Percentiles rank a stretch among this genome's conserved stretches.
These are phyloP conservation scores for Ailuropoda melanoleuca DNA, from an alignment of 2,113 vertebrate genomes.

Conservation along the genomic window DNA sequence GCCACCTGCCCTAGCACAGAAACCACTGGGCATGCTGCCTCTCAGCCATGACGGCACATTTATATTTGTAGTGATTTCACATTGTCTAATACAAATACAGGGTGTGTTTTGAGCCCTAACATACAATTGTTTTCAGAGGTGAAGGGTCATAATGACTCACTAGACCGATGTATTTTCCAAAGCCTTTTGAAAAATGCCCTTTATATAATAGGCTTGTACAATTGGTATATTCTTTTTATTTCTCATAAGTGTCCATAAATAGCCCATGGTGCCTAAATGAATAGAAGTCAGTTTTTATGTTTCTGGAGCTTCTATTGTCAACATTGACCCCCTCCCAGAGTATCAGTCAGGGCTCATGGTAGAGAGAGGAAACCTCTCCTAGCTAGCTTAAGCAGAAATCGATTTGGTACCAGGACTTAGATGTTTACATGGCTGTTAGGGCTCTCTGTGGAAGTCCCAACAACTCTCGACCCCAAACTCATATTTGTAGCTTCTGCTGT, in stretches of 20 bases:
- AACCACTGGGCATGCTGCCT: background rate
- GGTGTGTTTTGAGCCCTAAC: background rate
- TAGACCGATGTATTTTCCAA: background rate
- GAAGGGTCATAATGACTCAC: background rate
- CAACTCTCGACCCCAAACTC: background rate
- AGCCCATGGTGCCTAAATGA: background rate
- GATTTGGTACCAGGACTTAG: background rate
- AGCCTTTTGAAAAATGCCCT: background rate
- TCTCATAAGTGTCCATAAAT: background rate
- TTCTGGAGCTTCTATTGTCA: background rate
- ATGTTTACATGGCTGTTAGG: background rate
- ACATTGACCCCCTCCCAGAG: background rate
- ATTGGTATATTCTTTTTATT: background rate
- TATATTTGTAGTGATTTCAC: background rate
- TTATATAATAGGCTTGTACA: background rate
- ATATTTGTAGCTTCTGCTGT: background rate
- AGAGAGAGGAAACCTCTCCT: background rate
- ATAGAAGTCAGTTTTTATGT: background rate
- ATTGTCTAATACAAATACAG: background rate
- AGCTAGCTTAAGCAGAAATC: background rate
- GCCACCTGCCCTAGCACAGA: background rate
- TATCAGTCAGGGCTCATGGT: background rate
- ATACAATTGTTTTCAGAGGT: background rate
- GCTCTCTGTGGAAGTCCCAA: background rate
- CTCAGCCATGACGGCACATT: fast-evolving